Evolutionary conservation across 2,113 vertebrate genomes (phyloP).

Genomic region (Sebastes schlegelii): DNA sequence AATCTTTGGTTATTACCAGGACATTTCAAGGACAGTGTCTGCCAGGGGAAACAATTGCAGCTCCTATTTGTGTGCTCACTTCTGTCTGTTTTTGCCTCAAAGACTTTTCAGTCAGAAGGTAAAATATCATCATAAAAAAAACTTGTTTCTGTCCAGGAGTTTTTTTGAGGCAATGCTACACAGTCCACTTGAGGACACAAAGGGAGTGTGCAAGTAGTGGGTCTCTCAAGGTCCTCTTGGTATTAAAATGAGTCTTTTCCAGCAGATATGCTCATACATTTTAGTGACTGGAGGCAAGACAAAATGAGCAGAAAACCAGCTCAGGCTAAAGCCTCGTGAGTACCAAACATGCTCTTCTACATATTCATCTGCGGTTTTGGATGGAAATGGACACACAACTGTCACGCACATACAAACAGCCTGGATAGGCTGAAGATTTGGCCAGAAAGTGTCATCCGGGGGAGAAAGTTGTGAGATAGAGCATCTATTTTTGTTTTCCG

Average conservation of each 20-base stretch:
- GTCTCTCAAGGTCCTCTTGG: conserved; percentile 32
- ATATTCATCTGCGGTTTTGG: conserved; percentile 42
- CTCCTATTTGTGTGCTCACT: conserved; percentile 29
- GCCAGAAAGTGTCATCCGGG: conserved; percentile 26
- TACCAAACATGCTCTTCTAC: conserved; percentile 30
- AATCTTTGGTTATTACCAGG: conserved; percentile 46
- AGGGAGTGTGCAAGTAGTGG: conserved; percentile 7
- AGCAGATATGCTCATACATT: conserved; percentile 38
- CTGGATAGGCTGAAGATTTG: conserved; percentile 14
- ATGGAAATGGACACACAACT: conserved; percentile 18
- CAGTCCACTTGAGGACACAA: conserved; percentile 15
- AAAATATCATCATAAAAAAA: conserved; percentile 26
- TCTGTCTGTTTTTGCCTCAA: conserved; percentile 23
- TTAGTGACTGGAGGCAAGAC: conserved; percentile 25
- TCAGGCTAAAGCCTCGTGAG: conserved; percentile 23
- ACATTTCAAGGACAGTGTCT: conserved; percentile 66
- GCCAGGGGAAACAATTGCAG: conserved; percentile 35
- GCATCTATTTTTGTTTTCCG: conserved; percentile 58
- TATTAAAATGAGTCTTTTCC: conserved; percentile 49
- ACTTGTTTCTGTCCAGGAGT: conserved; percentile 15
- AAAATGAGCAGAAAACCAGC: conserved; percentile 37
- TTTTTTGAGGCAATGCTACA: conserved; percentile 19
- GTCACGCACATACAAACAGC: conserved; percentile 19
- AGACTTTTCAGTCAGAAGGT: conserved; percentile 20
- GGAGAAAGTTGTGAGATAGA: conserved; percentile 39